A percentile compares a stretch with the other conserved stretches of the same genome.
Conservation (phyloP, 2,113 vertebrate genomes). For the Aegithalos caudatus region DNA sequence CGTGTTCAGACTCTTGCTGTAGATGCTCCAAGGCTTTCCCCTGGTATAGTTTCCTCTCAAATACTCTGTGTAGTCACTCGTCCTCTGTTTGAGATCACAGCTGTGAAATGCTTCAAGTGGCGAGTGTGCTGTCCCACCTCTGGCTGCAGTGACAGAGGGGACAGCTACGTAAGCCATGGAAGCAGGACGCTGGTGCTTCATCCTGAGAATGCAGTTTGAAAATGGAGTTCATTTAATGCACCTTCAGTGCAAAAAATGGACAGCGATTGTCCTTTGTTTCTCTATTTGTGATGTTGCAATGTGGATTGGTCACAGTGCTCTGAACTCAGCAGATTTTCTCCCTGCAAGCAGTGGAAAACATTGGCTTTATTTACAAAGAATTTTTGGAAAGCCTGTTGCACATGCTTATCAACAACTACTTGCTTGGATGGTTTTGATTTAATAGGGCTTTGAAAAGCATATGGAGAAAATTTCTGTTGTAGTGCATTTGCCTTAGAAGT, state of each 20-base stretch:
- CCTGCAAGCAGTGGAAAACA: background rate
- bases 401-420: background rate
- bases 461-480: conserved; percentile 1
- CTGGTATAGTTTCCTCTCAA: background rate
- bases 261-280: background rate
- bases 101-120: background rate
- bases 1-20: background rate
- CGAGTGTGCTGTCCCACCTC: background rate
- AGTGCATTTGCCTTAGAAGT: background rate
- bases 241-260: background rate
- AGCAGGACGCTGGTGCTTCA: background rate
- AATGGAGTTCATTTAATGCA: background rate
- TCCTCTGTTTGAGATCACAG: background rate
- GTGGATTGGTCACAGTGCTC: background rate
- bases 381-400: conserved; percentile 50
- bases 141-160: background rate
- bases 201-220: background rate
- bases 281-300: conserved; percentile 4
- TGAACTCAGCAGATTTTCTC: conserved; percentile 50
- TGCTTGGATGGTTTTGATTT: conserved; percentile 43
- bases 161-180: fast-evolving
- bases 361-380: conserved; percentile 10
- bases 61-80: background rate
- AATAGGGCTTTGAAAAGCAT: conserved; percentile 16
- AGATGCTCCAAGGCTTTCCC: background rate